A percentile compares a stretch with the other conserved stretches of the same genome.
Conservation (phyloP, 92 coral and sea anemone genomes). For the Pocillopora meandrina region DNA sequence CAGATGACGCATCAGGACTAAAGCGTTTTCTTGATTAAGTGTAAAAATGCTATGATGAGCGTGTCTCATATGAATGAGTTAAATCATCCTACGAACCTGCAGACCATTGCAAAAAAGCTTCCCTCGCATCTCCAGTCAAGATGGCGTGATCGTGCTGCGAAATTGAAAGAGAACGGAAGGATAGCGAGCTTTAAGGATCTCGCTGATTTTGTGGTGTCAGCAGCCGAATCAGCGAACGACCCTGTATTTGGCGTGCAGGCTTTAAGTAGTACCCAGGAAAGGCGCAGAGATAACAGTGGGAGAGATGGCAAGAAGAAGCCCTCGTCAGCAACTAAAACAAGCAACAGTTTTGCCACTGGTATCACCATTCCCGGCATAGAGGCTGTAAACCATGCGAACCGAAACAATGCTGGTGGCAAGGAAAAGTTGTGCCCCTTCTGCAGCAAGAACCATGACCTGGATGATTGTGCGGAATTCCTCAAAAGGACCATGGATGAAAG, state of each 20-base stretch:
- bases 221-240: conserved; percentile 68
- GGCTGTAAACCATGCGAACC: neutral
- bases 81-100: conserved; percentile 56
- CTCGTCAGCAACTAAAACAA: conserved; percentile 17
- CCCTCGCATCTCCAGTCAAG: conserved; percentile 53
- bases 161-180: too few relatives aligned
- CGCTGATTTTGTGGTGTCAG: conserved; percentile 52
- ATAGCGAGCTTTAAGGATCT: neutral
- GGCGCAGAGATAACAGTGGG: too few relatives aligned
- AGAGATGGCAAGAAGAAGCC: too few relatives aligned
- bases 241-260: conserved; percentile 10
- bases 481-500: neutral
- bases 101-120: conserved; percentile 54
- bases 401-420: neutral
- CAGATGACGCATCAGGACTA: conserved; percentile 20
- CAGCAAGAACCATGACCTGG: neutral
- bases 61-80: conserved; percentile 23
- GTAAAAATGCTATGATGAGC: conserved; percentile 56
- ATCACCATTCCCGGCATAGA: neutral
- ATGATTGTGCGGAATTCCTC: neutral
- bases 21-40: conserved; percentile 45
- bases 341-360: conserved; percentile 42
- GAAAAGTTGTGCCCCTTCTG: neutral
- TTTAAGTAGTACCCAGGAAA: too few relatives aligned
- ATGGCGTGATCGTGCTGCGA: conserved; percentile 55